A percentile compares a stretch with the other conserved stretches of the same genome.
Evolutionary conservation across 2,888 invertebrate species (phyloP).

Genomic region (Carpatolechia fugitivella): DNA sequence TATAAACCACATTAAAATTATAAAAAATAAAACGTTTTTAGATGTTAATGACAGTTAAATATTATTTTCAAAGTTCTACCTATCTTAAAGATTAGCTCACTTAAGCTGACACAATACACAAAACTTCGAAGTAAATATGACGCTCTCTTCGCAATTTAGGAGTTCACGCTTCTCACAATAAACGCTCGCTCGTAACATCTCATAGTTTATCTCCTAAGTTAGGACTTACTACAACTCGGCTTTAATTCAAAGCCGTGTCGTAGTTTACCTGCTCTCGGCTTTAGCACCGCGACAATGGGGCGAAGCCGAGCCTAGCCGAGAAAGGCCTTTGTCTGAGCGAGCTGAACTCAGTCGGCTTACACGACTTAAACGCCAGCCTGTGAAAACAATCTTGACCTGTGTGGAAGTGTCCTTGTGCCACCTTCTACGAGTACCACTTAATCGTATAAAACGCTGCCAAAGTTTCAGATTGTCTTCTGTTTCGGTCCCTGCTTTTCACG

Average conservation of each 20-base stretch:
- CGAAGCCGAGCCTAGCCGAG: conserved; percentile 22
- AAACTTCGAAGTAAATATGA: conserved; percentile 1
- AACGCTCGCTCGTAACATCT: conserved; percentile 3
- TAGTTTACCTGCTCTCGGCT: conserved; percentile 39
- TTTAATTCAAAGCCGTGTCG: conserved; percentile 28
- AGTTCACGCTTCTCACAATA: background rate
- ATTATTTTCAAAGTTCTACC: too few relatives aligned
- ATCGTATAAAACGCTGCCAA: background rate
- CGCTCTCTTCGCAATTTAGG: conserved; percentile 1
- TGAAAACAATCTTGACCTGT: conserved; percentile 48
- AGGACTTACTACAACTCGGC: conserved; percentile 19
- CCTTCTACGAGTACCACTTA: background rate
- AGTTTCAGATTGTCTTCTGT: too few relatives aligned
- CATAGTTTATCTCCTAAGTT: conserved; percentile 10
- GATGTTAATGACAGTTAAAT: too few relatives aligned
- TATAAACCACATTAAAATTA: too few relatives aligned
- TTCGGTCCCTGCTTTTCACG: too few relatives aligned
- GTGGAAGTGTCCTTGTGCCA: conserved; percentile 10
- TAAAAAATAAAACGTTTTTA: too few relatives aligned
- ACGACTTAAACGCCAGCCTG: conserved; percentile 40
- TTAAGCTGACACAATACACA: background rate
- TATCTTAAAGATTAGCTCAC: too few relatives aligned
- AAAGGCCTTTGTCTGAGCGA: conserved; percentile 36
- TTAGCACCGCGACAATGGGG: conserved; percentile 26
- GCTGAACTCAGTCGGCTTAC: conserved; percentile 36